Evolutionary conservation across 2,113 vertebrate species (phyloP).

Genomic region (Pachyramphus minor): DNA sequence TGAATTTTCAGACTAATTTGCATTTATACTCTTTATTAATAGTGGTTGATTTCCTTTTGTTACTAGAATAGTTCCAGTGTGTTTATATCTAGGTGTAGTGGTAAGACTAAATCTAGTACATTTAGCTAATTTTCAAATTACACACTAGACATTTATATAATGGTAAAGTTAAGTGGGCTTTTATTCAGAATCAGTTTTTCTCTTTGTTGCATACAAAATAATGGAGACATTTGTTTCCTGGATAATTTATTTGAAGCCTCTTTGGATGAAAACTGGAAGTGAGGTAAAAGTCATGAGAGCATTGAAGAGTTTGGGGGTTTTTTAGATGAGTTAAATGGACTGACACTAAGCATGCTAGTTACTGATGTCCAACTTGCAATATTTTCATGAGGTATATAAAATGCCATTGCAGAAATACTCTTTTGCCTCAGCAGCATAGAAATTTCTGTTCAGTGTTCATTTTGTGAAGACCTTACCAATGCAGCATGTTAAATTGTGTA

Average conservation of each 20-base stretch:
- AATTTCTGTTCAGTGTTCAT: not conserved
- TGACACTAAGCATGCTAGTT: not conserved
- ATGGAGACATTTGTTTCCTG: not conserved
- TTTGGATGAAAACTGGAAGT: not conserved
- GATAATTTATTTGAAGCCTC: not conserved
- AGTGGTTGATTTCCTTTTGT: not conserved
- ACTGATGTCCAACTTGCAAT: not conserved
- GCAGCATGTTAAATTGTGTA: not conserved
- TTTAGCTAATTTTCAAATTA: not conserved
- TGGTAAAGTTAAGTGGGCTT: not conserved
- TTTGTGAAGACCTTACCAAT: not conserved
- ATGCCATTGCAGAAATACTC: not conserved
- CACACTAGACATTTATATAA: not conserved
- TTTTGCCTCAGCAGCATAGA: not conserved
- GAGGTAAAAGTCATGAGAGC: not conserved
- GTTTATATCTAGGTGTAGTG: not conserved
- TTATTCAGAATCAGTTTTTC: not conserved
- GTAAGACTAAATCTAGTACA: not conserved
- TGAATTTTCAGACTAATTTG: not conserved
- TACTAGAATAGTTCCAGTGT: not conserved
- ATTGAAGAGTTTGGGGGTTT: not conserved
- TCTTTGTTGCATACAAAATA: not conserved
- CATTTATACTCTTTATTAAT: not conserved
- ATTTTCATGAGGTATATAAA: not conserved
- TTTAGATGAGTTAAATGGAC: not conserved